Conservation (phyloP, 2,797 vertebrate genomes). For the Hirundo rustica region DNA sequence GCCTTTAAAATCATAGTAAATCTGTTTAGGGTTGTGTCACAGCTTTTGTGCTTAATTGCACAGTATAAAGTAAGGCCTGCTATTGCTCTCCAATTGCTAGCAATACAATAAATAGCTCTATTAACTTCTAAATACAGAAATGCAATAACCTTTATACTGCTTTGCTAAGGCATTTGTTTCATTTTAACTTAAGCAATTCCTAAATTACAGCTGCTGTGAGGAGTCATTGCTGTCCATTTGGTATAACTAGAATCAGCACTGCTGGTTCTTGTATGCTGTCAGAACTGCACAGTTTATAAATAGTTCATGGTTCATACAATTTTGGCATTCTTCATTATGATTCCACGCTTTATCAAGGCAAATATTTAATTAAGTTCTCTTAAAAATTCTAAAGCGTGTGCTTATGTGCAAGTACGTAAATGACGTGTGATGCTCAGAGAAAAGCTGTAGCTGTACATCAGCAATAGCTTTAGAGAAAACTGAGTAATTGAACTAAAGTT, state of each 20-base stretch:
- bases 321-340: neutral
- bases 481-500: neutral
- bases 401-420: neutral
- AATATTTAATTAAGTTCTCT: neutral
- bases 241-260: neutral
- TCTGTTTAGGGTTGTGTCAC: neutral
- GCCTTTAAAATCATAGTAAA: neutral
- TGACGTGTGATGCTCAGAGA: neutral
- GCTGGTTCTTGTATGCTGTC: neutral
- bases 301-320: no score
- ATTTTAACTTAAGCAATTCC: neutral
- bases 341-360: neutral
- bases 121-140: neutral
- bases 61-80: neutral
- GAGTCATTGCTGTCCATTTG: neutral
- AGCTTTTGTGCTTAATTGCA: neutral
- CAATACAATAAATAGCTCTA: neutral
- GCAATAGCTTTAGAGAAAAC: neutral
- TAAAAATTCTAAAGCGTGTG: neutral
- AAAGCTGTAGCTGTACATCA: neutral
- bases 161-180: neutral
- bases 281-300: neutral
- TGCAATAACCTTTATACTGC: neutral
- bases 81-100: neutral
- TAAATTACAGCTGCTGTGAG: neutral